These are phyloP conservation scores for Prionailurus bengalensis DNA, from an alignment of 2,113 vertebrate genomes.

Conservation along the genomic window DNA sequence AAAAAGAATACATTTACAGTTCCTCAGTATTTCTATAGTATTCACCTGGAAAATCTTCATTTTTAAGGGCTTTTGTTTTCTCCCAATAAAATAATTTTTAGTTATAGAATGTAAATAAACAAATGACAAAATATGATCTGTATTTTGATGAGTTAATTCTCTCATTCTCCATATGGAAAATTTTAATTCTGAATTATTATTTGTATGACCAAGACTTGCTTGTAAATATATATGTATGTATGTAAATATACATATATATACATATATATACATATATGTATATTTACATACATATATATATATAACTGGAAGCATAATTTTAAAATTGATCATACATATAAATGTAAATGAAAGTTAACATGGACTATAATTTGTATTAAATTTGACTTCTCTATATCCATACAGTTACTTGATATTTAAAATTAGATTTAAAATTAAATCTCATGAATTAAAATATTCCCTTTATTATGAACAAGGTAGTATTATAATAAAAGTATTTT, in stretches of 20 bases:
- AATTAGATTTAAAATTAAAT: constrained; percentile 68
- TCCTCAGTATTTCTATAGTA: constrained; percentile 4
- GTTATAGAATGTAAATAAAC: constrained; percentile 32
- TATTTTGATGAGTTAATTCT: constrained; percentile 41
- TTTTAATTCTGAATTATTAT: constrained; percentile 67
- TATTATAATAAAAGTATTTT: constrained; percentile 30
- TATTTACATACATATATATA: neutral
- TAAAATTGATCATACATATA: constrained; percentile 24
- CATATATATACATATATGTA: too few species aligned
- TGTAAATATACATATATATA: too few species aligned
- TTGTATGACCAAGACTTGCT: constrained; percentile 64
- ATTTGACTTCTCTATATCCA: constrained; percentile 22
- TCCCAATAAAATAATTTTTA: constrained; percentile 61
- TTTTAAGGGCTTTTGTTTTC: constrained; percentile 56
- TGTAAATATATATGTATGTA: neutral
- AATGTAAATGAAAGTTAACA: constrained; percentile 50
- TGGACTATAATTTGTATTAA: constrained; percentile 51
- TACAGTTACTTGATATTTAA: constrained; percentile 50
- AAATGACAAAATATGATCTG: constrained; percentile 36
- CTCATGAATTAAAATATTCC: constrained; percentile 55
- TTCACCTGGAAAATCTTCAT: neutral
- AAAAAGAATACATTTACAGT: neutral
- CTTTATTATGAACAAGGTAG: neutral
- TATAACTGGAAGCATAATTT: constrained; percentile 50
- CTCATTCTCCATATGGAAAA: neutral